Conservation (phyloP, 2,888 invertebrate genomes). For the Archaeoteleia sp. region DNA sequence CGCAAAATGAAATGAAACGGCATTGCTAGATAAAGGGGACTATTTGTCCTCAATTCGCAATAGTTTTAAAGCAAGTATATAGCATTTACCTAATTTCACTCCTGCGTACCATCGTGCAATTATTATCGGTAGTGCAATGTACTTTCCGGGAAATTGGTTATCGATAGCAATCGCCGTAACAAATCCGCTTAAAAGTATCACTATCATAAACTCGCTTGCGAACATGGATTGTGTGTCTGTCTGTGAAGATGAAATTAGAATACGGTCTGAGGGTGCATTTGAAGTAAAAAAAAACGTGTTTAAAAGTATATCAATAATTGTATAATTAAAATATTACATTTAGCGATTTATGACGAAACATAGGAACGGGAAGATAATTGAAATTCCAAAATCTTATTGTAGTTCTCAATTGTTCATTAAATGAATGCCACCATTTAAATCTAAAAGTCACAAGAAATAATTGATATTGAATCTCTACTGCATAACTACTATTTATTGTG, state of each 20-base stretch:
- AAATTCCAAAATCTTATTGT: too few species aligned
- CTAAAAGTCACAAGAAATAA: too few species aligned
- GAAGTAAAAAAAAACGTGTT: conserved; percentile 8
- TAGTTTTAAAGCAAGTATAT: conserved; percentile 13
- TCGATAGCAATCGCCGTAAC: conserved; percentile 39
- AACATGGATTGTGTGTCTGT: not conserved
- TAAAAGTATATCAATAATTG: too few species aligned
- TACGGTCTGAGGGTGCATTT: not conserved
- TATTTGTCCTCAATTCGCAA: conserved; percentile 15
- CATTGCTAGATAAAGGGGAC: conserved; percentile 20
- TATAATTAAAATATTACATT: too few species aligned
- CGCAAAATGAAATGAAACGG: conserved; percentile 5
- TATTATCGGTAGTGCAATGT: conserved; percentile 31
- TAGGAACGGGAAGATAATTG: too few species aligned
- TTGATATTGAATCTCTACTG: too few species aligned
- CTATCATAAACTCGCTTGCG: conserved; percentile 27
- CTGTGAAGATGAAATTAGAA: not conserved
- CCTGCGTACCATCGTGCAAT: conserved; percentile 20
- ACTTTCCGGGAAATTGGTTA: conserved; percentile 42
- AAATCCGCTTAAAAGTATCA: conserved; percentile 46
- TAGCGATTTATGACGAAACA: too few species aligned
- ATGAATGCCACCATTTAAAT: too few species aligned
- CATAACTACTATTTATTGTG: too few species aligned
- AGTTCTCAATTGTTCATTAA: too few species aligned
- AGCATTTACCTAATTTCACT: conserved; percentile 28